A percentile compares a stretch with the other conserved stretches of the same genome.
These are phyloP conservation scores for Karalla daura DNA, from an alignment of 2,797 vertebrate species.

Conservation along the genomic window DNA sequence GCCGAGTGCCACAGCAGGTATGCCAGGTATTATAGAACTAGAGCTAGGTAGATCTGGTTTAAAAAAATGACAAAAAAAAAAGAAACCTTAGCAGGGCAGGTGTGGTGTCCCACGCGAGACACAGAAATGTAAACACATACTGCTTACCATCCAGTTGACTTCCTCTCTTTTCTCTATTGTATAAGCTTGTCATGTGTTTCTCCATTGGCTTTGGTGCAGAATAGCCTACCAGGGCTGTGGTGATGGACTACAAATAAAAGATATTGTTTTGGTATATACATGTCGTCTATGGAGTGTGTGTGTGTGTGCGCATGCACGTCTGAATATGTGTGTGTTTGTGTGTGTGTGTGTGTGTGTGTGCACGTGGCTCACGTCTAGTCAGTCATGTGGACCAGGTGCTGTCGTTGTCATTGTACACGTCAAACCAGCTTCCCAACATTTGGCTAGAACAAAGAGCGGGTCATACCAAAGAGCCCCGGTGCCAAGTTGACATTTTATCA, in stretches of 20 bases:
- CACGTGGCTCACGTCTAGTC: slow-evolving; percentile 22
- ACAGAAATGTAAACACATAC: slow-evolving; percentile 78
- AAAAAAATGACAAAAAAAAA: too few relatives aligned
- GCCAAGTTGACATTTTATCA: slow-evolving; percentile 43
- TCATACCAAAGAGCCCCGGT: slow-evolving; percentile 2
- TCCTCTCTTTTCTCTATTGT: slow-evolving; percentile 86
- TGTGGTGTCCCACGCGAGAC: slow-evolving; percentile 68
- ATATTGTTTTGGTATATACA: slow-evolving; percentile 93
- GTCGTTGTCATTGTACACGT: slow-evolving; percentile 53
- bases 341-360: slow-evolving; percentile 14
- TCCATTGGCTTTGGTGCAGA: slow-evolving; percentile 99
- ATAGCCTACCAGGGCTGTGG: slow-evolving; percentile 98
- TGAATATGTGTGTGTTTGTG: too few relatives aligned
- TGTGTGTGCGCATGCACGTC: background rate
- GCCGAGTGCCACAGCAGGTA: slow-evolving; percentile 68
- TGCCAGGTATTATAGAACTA: slow-evolving; percentile 78
- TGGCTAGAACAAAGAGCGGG: slow-evolving; percentile 22
- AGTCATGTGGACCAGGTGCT: slow-evolving; percentile 22
- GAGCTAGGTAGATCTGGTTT: slow-evolving; percentile 77
- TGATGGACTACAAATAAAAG: slow-evolving; percentile 99
- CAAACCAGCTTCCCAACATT: slow-evolving; percentile 41
- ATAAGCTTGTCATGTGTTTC: slow-evolving; percentile 99
- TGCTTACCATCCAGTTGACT: slow-evolving; percentile 82
- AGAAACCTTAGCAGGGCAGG: slow-evolving; percentile 58
- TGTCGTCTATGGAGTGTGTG: slow-evolving; percentile 75